Conservation (phyloP, 1,140 invertebrate species). For the Lasioglossum albipes region DNA sequence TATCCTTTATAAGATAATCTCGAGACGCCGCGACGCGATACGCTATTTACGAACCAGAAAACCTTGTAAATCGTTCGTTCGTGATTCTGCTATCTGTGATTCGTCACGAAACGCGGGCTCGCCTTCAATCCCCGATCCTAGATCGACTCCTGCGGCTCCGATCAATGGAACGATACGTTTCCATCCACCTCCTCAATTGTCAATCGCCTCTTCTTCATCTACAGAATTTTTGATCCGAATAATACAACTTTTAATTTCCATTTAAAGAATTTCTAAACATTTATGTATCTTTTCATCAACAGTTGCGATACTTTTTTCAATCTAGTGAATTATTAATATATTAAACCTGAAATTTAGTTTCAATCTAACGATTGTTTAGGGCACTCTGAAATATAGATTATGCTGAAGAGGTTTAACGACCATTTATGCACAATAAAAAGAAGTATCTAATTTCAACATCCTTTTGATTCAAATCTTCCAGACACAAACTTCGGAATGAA, state of each 20-base stretch:
- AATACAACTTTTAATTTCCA: no score
- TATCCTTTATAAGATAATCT: slow-evolving; percentile 55
- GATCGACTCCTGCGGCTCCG: neutral
- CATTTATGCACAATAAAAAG: no score
- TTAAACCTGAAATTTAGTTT: no score
- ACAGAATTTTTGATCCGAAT: no score
- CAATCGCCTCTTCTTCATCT: neutral
- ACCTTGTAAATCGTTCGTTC: slow-evolving; percentile 43
- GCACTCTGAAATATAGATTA: no score
- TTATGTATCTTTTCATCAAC: neutral
- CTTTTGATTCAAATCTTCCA: no score
- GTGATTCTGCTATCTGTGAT: slow-evolving; percentile 40
- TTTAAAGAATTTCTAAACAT: neutral
- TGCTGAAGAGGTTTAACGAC: no score
- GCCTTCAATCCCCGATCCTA: slow-evolving; percentile 31
- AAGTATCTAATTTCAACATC: no score
- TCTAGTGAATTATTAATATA: no score
- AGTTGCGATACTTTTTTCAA: no score
- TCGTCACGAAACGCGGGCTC: slow-evolving; percentile 29
- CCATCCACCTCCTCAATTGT: neutral
- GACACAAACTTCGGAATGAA: no score
- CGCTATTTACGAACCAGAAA: slow-evolving; percentile 49
- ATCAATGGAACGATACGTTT: neutral
- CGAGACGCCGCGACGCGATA: slow-evolving; percentile 22
- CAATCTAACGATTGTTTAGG: no score